These are phyloP conservation scores for Morpho helenor DNA, from an alignment of 2,888 invertebrate species.

Conservation along the genomic window DNA sequence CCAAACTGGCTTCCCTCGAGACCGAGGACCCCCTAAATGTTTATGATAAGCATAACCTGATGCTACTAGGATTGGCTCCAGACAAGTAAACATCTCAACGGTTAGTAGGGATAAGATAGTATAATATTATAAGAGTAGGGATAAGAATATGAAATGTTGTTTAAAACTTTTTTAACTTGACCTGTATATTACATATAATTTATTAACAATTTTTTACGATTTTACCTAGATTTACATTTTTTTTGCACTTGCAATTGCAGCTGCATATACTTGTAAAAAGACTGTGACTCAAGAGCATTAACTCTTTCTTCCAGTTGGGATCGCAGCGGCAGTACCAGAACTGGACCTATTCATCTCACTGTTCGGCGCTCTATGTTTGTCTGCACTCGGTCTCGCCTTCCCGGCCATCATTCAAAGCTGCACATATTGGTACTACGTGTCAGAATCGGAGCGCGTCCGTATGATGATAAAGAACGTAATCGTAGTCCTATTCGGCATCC, in stretches of 20 bases:
- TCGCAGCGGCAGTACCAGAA: conserved; percentile 92
- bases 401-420: conserved; percentile 93
- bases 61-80: too few relatives aligned
- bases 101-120: too few relatives aligned
- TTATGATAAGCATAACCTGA: too few relatives aligned
- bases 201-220: too few relatives aligned
- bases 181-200: neutral
- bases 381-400: conserved; percentile 92
- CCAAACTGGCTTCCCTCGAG: too few relatives aligned
- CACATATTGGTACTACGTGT: conserved; percentile 86
- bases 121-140: too few relatives aligned
- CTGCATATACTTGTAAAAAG: too few relatives aligned
- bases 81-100: too few relatives aligned
- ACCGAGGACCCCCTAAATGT: too few relatives aligned
- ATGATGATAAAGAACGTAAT: conserved; percentile 81
- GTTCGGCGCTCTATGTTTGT: conserved; percentile 93
- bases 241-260: too few relatives aligned
- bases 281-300: neutral
- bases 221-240: too few relatives aligned
- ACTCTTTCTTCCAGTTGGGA: conserved; percentile 80
- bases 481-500: conserved; percentile 81
- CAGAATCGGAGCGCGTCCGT: conserved; percentile 73
- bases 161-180: neutral
- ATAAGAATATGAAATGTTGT: too few relatives aligned
- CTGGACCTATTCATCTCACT: conserved; percentile 89